These are phyloP conservation scores for Pelosia muscerda DNA, from an alignment of 2,888 invertebrate genomes.

Conservation along the genomic window DNA sequence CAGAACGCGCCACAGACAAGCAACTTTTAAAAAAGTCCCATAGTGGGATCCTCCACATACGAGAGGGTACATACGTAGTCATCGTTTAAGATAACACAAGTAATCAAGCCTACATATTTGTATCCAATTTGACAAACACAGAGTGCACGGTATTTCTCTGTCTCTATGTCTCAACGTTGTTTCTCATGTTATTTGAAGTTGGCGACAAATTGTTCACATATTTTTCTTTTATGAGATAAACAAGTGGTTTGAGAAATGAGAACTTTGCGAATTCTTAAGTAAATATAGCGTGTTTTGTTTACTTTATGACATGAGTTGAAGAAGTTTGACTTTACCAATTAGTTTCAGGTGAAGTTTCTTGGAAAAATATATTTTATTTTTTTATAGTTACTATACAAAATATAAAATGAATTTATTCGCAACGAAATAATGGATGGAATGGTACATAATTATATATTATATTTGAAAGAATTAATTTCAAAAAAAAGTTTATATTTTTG, in stretches of 20 bases:
- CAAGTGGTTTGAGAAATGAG: slow-evolving; percentile 10
- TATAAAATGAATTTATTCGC: no score
- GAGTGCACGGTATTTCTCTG: neutral
- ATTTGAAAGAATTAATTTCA: no score
- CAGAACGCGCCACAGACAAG: no score
- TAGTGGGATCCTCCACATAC: no score
- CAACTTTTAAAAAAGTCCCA: no score
- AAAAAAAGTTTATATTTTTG: no score
- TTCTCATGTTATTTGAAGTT: slow-evolving; percentile 12
- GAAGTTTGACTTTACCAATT: slow-evolving; percentile 1
- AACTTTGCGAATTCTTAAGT: neutral
- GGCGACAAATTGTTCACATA: slow-evolving; percentile 12
- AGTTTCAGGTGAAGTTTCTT: neutral
- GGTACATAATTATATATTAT: no score
- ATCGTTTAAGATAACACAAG: neutral
- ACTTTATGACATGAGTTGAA: neutral
- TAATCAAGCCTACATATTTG: neutral
- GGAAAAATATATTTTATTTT: neutral
- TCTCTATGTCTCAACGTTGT: neutral
- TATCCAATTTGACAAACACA: neutral
- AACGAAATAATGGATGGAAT: no score
- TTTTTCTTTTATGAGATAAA: slow-evolving; percentile 12
- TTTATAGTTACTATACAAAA: neutral
- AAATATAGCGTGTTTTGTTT: neutral
- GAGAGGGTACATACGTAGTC: no score